Evolutionary conservation across 2,797 vertebrate genomes (phyloP).

Genomic region (Danio albolineatus): DNA sequence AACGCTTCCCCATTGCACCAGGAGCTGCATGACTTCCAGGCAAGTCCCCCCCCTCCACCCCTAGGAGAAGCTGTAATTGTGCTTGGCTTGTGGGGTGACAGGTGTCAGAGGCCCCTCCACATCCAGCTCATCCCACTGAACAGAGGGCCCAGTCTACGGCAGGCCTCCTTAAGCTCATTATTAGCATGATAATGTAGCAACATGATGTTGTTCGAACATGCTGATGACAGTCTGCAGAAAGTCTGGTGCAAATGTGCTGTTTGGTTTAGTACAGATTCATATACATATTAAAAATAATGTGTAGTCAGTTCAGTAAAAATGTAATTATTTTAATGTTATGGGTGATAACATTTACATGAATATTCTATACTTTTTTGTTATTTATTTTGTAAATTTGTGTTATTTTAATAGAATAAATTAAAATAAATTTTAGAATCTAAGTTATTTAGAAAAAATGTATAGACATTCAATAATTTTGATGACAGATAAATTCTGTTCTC

Average conservation of each 20-base stretch:
- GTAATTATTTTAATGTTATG: background rate
- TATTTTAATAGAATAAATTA: too few relatives aligned
- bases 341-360: background rate
- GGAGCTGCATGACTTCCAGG: constrained; percentile 77
- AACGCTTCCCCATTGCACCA: constrained; percentile 79
- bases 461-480: too few relatives aligned
- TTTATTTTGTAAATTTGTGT: background rate
- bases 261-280: background rate
- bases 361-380: background rate
- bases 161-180: constrained; percentile 58
- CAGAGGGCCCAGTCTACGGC: constrained; percentile 70
- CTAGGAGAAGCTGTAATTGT: constrained; percentile 76
- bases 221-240: constrained; percentile 21
- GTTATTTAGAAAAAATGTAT: too few relatives aligned
- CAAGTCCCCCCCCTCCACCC: constrained; percentile 72
- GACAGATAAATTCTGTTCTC: too few relatives aligned
- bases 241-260: constrained; percentile 4
- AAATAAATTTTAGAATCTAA: too few relatives aligned
- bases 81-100: constrained; percentile 82
- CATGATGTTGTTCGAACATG: constrained; percentile 33
- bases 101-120: constrained; percentile 80
- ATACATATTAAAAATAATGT: background rate
- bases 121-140: constrained; percentile 76
- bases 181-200: constrained; percentile 54
- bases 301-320: background rate